Base-by-base conservation (phyloP, 2,797 vertebrate species). In the Chiloscyllium punctatum region DNA sequence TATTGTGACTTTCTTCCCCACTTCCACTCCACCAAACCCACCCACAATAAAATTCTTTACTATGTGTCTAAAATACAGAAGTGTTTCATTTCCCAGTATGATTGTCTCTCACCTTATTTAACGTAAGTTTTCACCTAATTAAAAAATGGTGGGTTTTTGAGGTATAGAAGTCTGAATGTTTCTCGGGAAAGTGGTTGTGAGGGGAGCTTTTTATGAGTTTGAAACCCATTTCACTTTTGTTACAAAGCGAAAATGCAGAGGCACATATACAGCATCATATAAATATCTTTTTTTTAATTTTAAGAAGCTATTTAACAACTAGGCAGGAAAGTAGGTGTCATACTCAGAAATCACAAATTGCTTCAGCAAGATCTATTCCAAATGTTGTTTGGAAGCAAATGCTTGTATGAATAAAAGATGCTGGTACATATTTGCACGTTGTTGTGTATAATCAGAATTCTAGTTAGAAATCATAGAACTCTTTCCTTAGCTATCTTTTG, bases 261-360 rank as follows among this genome's bases (percentile, higher is more conserved):
- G 95, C 96, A 96, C 96, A 27, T 96, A 92, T 53, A 0, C 95
- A 82, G 96, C 96, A 96, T 96, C 96, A 97, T 96, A 97, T 96
- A 97, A 97, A 97, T 96, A 13, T 96, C 96, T 96, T 97, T 96
- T 95, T 96, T 97, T 57, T 5, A 57, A 96, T 97, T 97, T 96
- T 96, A 96, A 95, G 96, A 96, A 95, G 96, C 95, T 96, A 96
- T 95, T 95, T 95, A 96, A 96, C 96, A 96, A 96, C 96, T 82
- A 88, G 48, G 69, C 95, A 62, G 86, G 95, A 95, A 96, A 87
- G 57, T 96, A 95, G 96, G 87, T 71, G 94, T 84, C 42, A 77
- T 0, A 96, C 95, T 96, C 66, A 95, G 71, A 96, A 7, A 13
- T 27, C 25, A 88, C 53, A 87, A 96, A 96, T 84, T 62, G 84